A percentile compares a stretch with the other conserved stretches of the same genome.
Conservation (phyloP, 2,888 invertebrate genomes). For the Morpho deidamia region DNA sequence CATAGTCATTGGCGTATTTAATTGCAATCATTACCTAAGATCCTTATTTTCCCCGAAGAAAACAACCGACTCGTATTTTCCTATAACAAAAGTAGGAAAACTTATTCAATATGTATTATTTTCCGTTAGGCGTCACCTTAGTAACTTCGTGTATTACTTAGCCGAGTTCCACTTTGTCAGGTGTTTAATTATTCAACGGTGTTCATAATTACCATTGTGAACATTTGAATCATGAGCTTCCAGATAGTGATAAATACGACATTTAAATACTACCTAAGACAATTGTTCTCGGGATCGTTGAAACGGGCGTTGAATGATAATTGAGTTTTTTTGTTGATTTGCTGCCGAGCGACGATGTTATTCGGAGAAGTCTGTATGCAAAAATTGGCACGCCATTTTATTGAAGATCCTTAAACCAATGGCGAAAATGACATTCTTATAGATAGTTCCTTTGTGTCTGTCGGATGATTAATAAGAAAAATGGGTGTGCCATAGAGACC, state of each 20-base stretch:
- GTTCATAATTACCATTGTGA: constrained; percentile 20
- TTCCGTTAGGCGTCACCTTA: constrained; percentile 10
- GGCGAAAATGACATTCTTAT: too few species aligned
- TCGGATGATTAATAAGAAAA: too few species aligned
- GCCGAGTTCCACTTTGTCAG: constrained; percentile 15
- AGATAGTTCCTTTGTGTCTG: too few species aligned
- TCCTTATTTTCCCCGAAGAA: constrained; percentile 1
- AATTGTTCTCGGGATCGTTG: constrained; percentile 16
- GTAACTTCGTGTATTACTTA: constrained; percentile 16
- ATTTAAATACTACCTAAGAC: constrained; percentile 14
- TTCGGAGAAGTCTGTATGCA: constrained; percentile 22
- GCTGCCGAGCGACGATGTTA: not conserved
- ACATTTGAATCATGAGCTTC: constrained; percentile 13
- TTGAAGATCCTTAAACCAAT: not conserved
- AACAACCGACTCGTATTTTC: not conserved
- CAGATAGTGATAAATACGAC: constrained; percentile 14
- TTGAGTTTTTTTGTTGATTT: constrained; percentile 15
- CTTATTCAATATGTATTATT: constrained; percentile 1
- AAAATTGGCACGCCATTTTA: constrained; percentile 10
- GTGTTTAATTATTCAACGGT: constrained; percentile 19
- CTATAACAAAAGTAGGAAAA: not conserved
- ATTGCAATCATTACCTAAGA: not conserved
- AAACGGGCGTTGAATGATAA: constrained; percentile 20
- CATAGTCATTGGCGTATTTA: too few species aligned
- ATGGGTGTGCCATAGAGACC: too few species aligned